Base-by-base conservation (phyloP, 2,797 vertebrate species). In the Selene dorsalis region DNA sequence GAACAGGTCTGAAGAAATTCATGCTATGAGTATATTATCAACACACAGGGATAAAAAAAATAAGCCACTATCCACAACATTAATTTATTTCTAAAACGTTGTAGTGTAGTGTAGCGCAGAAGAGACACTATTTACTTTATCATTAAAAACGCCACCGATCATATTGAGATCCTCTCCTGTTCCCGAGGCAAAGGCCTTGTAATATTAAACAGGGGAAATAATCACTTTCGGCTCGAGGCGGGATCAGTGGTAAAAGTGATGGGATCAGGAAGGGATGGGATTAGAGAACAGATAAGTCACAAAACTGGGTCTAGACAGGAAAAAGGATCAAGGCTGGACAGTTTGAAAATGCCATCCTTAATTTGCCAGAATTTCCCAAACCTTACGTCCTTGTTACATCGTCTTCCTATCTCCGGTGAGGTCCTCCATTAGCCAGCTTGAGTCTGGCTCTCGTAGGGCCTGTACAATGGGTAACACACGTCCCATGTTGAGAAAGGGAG, bases 391-490 rank as follows among this genome's bases (percentile, higher is more conserved):
- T 58, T 53, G 41, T 65, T 62, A 43, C 5, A 6, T 68, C 16
- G 20, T 60, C 7, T 55, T 32, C 47, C 28, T 32, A 38, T 50
- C 53, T 73, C 59, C 6, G 53, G 50, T 43, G 14, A 62, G 20
- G 26, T 39, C 20, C 55, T 71, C 18, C 22, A 67, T 65, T 69
- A 48, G 43, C 47, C 50, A 35, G 16, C 26, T 28, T 56, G 58
- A 61, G 14, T 61, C 9, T 56, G 38, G 52, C 48, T 66, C 45
- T 79, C 43, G 62, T 8, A 26, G 6, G 41, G 1, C 6, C 55
- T 58, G 20, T 48, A 16, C 14, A 60, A 41, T 4, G 35, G 24
- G 47, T 65, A 59, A 63, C 32, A 50, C 2, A 7, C 18, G 12
- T 39, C 24, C 18, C 24, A 50, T 53, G 50, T 30, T 69, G 45